phyloP scores from a whole-genome alignment of 1,140 invertebrate genomes.

The Drosophila nigrodunni region DNA sequence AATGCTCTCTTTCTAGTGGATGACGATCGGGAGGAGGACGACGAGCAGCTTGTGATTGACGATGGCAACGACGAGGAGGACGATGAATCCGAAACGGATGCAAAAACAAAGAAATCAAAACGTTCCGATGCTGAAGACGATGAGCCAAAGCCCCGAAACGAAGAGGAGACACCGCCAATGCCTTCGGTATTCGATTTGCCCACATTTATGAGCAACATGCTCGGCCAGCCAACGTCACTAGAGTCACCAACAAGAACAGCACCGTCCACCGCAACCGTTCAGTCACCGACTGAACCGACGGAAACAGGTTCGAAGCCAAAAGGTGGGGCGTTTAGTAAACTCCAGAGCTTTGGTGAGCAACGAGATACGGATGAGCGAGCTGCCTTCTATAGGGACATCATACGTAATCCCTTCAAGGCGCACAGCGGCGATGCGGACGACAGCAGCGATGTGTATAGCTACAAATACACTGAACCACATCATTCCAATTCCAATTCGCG shows the following conservation, averaged over 20 bases:
- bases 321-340: slow-evolving; percentile 28
- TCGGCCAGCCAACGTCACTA: slow-evolving; percentile 20
- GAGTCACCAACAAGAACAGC: background rate
- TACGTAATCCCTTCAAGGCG: slow-evolving; percentile 67
- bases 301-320: background rate
- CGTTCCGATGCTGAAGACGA: slow-evolving; percentile 50
- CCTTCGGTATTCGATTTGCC: slow-evolving; percentile 71
- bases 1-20: slow-evolving; percentile 52
- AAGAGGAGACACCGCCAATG: slow-evolving; percentile 39
- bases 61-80: slow-evolving; percentile 74
- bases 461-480: slow-evolving; percentile 17
- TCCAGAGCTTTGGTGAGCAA: slow-evolving; percentile 43
- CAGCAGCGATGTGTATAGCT: slow-evolving; percentile 10
- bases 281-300: slow-evolving; percentile 1
- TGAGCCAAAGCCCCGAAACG: slow-evolving; percentile 4
- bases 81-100: slow-evolving; percentile 53
- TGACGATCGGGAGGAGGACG: slow-evolving; percentile 76
- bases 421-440: slow-evolving; percentile 47
- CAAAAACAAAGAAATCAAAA: slow-evolving; percentile 30
- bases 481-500: slow-evolving; percentile 68
- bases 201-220: slow-evolving; percentile 71
- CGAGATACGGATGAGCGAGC: slow-evolving; percentile 37
- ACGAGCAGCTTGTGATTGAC: slow-evolving; percentile 48
- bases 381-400: slow-evolving; percentile 63
- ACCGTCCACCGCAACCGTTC: background rate